Percentiles rank a stretch among this genome's conserved stretches.
phyloP scores from a whole-genome alignment of 2,888 invertebrate genomes.

The Pseudanteris insignis region DNA sequence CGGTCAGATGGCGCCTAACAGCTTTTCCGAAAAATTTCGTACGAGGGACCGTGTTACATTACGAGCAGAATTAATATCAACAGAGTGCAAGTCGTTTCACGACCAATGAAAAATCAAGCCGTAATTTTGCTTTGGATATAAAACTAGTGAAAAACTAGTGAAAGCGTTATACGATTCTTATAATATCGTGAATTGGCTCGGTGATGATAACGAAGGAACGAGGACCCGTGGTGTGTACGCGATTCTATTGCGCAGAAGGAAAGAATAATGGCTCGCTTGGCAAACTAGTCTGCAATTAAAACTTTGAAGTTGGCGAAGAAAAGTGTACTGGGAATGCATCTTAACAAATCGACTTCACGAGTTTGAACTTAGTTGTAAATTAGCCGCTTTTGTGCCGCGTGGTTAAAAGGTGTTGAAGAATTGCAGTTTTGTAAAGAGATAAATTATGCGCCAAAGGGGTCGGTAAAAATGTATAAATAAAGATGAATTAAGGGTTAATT shows the following conservation, averaged over 20 bases:
- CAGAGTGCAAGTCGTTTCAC: conserved; percentile 10
- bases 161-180: no score
- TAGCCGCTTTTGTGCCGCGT: conserved; percentile 22
- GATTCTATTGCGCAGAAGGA: conserved; percentile 50
- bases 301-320: conserved; percentile 47
- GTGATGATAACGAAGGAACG: no score
- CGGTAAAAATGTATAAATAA: conserved; percentile 23
- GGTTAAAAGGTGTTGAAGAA: conserved; percentile 28
- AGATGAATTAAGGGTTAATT: conserved; percentile 13
- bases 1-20: conserved; percentile 58
- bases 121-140: no score
- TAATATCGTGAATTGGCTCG: no score
- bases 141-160: no score
- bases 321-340: conserved; percentile 33
- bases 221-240: no score
- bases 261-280: conserved; percentile 64
- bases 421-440: conserved; percentile 5
- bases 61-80: conserved; percentile 37
- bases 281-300: conserved; percentile 58
- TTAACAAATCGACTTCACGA: conserved; percentile 39
- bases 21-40: conserved; percentile 51
- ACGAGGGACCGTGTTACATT: conserved; percentile 41
- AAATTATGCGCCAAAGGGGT: background rate
- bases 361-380: conserved; percentile 43
- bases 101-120: conserved; percentile 63